Evolutionary conservation across 1,140 invertebrate genomes (phyloP), one percentile per base, ranked within the genome.

Genomic region (Drosophila yakuba): DNA sequence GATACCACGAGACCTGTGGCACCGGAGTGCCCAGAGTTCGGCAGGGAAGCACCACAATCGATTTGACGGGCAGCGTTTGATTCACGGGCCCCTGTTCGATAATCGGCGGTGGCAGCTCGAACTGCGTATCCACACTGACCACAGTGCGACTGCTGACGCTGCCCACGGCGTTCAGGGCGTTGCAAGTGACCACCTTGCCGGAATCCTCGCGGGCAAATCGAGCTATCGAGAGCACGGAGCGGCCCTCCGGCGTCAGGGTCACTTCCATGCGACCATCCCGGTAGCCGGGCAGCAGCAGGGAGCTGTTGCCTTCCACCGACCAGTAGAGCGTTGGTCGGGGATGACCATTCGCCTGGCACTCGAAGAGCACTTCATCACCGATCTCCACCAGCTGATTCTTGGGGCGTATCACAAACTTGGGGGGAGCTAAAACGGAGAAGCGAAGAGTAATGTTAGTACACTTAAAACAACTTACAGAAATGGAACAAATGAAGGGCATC

Each of bases 21-120:
- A 94, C 93, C 47, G 96, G 96, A 78, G 94, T 94, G 12, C 97
- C 97, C 48, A 95, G 94, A 0, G 96, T 96, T 80, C 94, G 94
- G 73, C 97, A 98, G 4, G 95, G 95, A 77, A 98, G 93, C 78
- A 95, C 94, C 20, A 96, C 97, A 63, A 96, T 94, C 58, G 95
- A 95, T 92, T 96, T 94, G 35, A 96, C 93, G 56, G 96, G 96
- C 83, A 96, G 93, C 10, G 98, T 99, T 94, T 98, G 98, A 93
- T 98, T 98, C 77, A 96, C 95, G 43, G 97, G 97, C 35, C 97
- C 97, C 76, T 96, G 93, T 71, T 95, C 94, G 85, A 99, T 98
- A 66, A 98, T 95, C 57, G 98, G 98, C 41, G 98, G 98, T 68
- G 97, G 96, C 66, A 94, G 93, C 91, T 96, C 95, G 91, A 96